Evolutionary conservation across 1,140 invertebrate species (phyloP).

Genomic region (Ectropis grisescens): DNA sequence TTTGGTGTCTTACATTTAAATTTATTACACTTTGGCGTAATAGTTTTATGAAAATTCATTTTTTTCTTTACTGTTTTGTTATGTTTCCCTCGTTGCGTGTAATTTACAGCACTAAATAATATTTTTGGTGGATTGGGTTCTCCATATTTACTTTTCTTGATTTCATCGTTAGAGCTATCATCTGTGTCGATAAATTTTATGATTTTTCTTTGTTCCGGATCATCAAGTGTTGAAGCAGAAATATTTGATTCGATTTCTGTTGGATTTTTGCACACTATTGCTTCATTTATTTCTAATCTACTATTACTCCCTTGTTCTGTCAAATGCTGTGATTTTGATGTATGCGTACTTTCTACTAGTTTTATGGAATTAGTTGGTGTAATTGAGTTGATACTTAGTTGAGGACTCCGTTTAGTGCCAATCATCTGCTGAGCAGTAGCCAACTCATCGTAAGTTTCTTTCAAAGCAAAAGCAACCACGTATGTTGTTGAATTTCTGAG

Average conservation of each 20-base stretch:
- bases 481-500: slow-evolving; percentile 7
- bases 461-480: slow-evolving; percentile 15
- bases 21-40: slow-evolving; percentile 5
- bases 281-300: not conserved
- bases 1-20: slow-evolving; percentile 20
- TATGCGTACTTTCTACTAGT: too few relatives aligned
- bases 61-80: too few relatives aligned
- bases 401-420: slow-evolving; percentile 4
- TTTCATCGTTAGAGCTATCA: too few relatives aligned
- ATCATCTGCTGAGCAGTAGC: slow-evolving; percentile 6
- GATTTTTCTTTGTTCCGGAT: too few relatives aligned
- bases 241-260: slow-evolving; percentile 2
- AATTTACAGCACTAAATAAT: too few relatives aligned
- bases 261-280: slow-evolving; percentile 1
- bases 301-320: not conserved
- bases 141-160: too few relatives aligned
- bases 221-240: too few relatives aligned
- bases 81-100: too few relatives aligned
- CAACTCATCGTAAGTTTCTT: slow-evolving; percentile 14
- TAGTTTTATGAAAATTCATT: too few relatives aligned
- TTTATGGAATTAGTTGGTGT: too few relatives aligned
- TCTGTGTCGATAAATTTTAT: too few relatives aligned
- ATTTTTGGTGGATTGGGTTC: too few relatives aligned
- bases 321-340: slow-evolving; percentile 1
- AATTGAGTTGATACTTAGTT: not conserved